A percentile compares a stretch with the other conserved stretches of the same genome.
These are phyloP conservation scores for Gymnoscopelus braueri DNA, from an alignment of 2,797 vertebrate genomes.

Conservation along the genomic window DNA sequence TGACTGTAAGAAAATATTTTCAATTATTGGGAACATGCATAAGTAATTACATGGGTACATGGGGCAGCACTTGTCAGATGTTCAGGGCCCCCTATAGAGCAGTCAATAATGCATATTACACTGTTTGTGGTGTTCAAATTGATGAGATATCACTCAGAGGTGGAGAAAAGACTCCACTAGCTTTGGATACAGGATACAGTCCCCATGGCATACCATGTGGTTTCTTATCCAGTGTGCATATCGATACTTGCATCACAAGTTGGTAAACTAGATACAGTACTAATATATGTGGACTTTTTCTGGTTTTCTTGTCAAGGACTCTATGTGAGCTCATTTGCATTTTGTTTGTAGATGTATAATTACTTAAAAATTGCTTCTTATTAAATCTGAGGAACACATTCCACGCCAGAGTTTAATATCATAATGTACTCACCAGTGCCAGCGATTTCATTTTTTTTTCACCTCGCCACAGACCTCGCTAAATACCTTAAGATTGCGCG, in stretches of 20 bases:
- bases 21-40: constrained; percentile 20
- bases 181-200: constrained; percentile 17
- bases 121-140: constrained; percentile 11
- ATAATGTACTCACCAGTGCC: no score
- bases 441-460: no score
- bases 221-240: not conserved
- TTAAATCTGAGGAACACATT: constrained; percentile 80
- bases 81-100: constrained; percentile 20
- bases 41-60: constrained; percentile 1
- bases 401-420: no score
- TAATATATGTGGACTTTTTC: not conserved
- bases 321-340: constrained; percentile 74
- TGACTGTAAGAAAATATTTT: constrained; percentile 15
- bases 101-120: constrained; percentile 13
- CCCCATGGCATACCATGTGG: constrained; percentile 2
- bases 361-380: constrained; percentile 81
- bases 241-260: constrained; percentile 39
- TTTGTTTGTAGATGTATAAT: constrained; percentile 80
- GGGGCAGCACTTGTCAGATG: constrained; percentile 19
- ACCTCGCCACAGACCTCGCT: no score
- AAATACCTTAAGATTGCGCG: no score
- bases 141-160: constrained; percentile 6
- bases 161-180: constrained; percentile 13
- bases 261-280: constrained; percentile 47
- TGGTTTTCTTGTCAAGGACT: constrained; percentile 54